Evolutionary conservation across 2,113 vertebrate species (phyloP).

Genomic region (Leucoraja erinaceus): DNA sequence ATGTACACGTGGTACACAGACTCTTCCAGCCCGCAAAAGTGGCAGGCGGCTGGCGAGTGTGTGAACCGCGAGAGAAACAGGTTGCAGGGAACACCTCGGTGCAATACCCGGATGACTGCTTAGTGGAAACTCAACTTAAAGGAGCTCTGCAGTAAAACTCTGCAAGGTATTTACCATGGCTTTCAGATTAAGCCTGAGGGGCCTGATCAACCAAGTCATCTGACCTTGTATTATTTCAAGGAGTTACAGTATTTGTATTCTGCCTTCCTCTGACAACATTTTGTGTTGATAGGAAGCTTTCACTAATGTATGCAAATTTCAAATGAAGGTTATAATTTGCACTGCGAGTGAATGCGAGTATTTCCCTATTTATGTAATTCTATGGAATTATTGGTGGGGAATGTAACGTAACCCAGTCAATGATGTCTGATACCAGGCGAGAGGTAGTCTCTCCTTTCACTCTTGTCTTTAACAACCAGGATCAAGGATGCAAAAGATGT

Average conservation of each 20-base stretch:
- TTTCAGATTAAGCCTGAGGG: too few species aligned
- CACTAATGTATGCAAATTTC: background rate
- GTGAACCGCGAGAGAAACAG: too few species aligned
- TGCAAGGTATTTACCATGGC: background rate
- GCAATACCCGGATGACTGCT: too few species aligned
- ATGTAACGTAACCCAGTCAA: background rate
- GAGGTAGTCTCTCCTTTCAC: background rate
- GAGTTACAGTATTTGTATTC: too few species aligned
- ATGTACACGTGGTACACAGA: too few species aligned
- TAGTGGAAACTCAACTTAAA: too few species aligned
- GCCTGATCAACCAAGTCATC: background rate
- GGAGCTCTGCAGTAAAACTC: too few species aligned
- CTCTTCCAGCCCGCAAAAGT: too few species aligned
- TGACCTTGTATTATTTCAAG: background rate
- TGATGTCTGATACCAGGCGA: background rate
- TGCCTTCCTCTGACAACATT: background rate
- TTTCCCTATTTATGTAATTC: background rate
- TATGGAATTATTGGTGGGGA: background rate
- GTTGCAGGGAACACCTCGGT: too few species aligned
- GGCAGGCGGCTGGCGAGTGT: too few species aligned
- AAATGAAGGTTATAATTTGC: background rate
- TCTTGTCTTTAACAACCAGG: constrained; percentile 33
- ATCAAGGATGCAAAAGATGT: constrained; percentile 38
- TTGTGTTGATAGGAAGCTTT: background rate
- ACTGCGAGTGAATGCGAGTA: background rate